These are phyloP conservation scores for Dascyllus trimaculatus DNA, from an alignment of 2,113 vertebrate genomes.

Conservation along the genomic window DNA sequence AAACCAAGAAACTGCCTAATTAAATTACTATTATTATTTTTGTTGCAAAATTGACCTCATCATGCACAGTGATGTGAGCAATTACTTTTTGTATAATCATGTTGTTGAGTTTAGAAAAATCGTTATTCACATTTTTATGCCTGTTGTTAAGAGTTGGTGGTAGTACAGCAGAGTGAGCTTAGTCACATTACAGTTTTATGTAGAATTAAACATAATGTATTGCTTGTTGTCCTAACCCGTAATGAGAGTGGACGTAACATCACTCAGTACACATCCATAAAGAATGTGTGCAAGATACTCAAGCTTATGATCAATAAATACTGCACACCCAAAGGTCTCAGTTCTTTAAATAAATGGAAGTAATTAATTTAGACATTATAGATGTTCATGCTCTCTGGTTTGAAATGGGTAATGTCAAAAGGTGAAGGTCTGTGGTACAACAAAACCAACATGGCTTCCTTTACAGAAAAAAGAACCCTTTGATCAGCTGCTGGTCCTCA, in stretches of 20 bases:
- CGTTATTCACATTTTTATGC: neutral
- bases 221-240: constrained; percentile 7
- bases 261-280: neutral
- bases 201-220: constrained; percentile 4
- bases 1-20: no score
- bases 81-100: no score
- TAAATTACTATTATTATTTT: no score
- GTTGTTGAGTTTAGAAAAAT: no score
- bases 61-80: no score
- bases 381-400: neutral
- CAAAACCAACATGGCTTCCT: constrained; percentile 17
- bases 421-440: constrained; percentile 23
- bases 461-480: constrained; percentile 2
- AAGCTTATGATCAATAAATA: neutral
- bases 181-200: neutral
- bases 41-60: no score
- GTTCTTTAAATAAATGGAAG: constrained; percentile 4
- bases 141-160: neutral
- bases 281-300: neutral
- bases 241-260: constrained; percentile 2
- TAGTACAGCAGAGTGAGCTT: neutral
- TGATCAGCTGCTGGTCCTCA: neutral
- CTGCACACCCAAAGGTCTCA: neutral
- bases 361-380: neutral
- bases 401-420: constrained; percentile 24